Conservation (phyloP, 2,797 vertebrate species). For the Garrulus glandarius region DNA sequence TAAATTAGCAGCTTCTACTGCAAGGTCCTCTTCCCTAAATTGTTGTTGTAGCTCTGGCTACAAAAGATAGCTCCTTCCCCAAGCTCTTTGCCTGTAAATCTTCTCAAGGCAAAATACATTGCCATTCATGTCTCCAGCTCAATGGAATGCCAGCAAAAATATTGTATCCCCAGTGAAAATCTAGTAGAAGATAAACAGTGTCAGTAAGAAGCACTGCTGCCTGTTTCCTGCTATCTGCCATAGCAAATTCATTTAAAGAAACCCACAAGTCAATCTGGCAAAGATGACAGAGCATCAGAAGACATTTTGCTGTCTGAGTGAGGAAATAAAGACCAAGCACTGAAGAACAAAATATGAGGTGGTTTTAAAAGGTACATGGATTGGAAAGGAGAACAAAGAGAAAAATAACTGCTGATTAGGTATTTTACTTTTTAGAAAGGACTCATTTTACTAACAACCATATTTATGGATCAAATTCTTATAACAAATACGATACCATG, state of each 20-base stretch:
- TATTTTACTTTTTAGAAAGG: constrained; percentile 11
- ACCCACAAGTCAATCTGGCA: constrained; percentile 28
- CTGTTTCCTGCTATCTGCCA: neutral
- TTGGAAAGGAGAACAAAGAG: neutral
- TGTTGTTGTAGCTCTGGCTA: neutral
- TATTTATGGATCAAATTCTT: constrained; percentile 15
- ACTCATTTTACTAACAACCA: neutral
- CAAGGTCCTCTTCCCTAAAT: neutral
- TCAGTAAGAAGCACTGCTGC: neutral
- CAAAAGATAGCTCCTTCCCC: neutral
- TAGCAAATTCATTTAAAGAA: constrained; percentile 9
- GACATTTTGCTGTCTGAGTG: constrained; percentile 21
- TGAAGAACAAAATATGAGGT: constrained; percentile 2
- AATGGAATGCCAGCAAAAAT: neutral
- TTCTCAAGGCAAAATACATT: neutral
- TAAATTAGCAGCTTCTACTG: neutral
- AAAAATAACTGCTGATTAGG: neutral
- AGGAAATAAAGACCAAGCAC: neutral
- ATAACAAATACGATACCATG: neutral
- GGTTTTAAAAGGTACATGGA: neutral
- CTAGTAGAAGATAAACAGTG: neutral
- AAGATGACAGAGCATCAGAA: constrained; percentile 16
- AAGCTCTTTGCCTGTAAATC: neutral
- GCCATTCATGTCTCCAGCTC: neutral
- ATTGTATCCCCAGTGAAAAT: neutral